A percentile compares a stretch with the other conserved stretches of the same genome.
Evolutionary conservation across 1,140 invertebrate genomes (phyloP).

Genomic region (Lethrus apterus): DNA sequence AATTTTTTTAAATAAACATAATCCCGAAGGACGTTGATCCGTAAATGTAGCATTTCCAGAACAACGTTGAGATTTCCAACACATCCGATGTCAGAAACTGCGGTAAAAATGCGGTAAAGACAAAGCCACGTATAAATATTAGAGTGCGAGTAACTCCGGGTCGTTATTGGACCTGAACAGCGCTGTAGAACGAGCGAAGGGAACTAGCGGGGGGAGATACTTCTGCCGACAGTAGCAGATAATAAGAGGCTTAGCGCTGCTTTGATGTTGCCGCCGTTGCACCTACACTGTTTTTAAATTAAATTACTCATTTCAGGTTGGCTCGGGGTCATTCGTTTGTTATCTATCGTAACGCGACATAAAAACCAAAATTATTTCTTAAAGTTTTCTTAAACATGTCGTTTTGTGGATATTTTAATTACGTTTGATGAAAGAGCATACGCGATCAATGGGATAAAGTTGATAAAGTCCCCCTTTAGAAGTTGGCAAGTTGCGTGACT

Average conservation of each 20-base stretch:
- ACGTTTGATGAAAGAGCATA: neutral
- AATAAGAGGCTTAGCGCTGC: slow-evolving; percentile 33
- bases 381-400: neutral
- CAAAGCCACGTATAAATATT: too few relatives aligned
- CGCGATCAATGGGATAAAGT: neutral
- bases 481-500: neutral
- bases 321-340: slow-evolving; percentile 17
- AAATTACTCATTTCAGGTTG: slow-evolving; percentile 34
- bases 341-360: too few relatives aligned
- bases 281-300: slow-evolving; percentile 38
- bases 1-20: too few relatives aligned
- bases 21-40: too few relatives aligned
- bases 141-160: too few relatives aligned
- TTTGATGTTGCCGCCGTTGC: slow-evolving; percentile 33
- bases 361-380: too few relatives aligned
- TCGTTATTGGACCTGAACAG: too few relatives aligned
- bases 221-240: slow-evolving; percentile 35
- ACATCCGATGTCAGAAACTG: too few relatives aligned
- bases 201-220: slow-evolving; percentile 5
- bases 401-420: neutral
- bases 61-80: too few relatives aligned
- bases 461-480: neutral
- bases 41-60: too few relatives aligned
- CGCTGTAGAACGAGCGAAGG: too few relatives aligned
- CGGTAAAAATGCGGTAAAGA: too few relatives aligned